Conservation (phyloP, 2,797 vertebrate genomes). For the Falco columbarius region DNA sequence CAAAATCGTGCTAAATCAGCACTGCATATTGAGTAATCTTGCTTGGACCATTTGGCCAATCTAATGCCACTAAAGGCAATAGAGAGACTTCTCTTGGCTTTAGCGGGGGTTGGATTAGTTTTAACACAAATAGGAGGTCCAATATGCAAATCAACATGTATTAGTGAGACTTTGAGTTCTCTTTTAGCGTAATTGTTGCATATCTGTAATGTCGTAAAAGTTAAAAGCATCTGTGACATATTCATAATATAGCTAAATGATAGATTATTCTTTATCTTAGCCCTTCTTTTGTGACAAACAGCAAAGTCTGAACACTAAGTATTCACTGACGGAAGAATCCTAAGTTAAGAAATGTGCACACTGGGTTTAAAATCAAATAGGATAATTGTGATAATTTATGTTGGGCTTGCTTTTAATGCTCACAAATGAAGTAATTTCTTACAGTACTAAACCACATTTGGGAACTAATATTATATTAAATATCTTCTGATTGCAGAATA, state of each 20-base stretch:
- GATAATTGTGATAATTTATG: not conserved
- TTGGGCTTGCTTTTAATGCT: not conserved
- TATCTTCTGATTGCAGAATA: not conserved
- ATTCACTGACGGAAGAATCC: not conserved
- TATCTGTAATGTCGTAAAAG: not conserved
- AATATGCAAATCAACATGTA: not conserved
- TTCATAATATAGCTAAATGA: not conserved
- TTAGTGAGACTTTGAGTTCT: not conserved
- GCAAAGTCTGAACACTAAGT: not conserved
- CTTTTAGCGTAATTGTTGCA: not conserved
- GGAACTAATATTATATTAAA: not conserved
- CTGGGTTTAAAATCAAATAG: not conserved
- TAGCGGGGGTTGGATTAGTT: not conserved
- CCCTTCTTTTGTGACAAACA: not conserved
- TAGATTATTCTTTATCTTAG: not conserved
- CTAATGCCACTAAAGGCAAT: conserved; percentile 2
- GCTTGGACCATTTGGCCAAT: not conserved
- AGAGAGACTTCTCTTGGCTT: conserved; percentile 16
- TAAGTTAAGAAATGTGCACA: not conserved
- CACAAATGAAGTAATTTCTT: not conserved
- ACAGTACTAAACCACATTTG: not conserved
- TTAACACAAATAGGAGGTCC: not conserved
- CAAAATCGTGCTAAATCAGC: not conserved
- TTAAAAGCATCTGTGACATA: not conserved
- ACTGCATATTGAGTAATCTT: not conserved